These are phyloP conservation scores for Noctua janthina DNA, from an alignment of 2,888 invertebrate species.

Conservation along the genomic window DNA sequence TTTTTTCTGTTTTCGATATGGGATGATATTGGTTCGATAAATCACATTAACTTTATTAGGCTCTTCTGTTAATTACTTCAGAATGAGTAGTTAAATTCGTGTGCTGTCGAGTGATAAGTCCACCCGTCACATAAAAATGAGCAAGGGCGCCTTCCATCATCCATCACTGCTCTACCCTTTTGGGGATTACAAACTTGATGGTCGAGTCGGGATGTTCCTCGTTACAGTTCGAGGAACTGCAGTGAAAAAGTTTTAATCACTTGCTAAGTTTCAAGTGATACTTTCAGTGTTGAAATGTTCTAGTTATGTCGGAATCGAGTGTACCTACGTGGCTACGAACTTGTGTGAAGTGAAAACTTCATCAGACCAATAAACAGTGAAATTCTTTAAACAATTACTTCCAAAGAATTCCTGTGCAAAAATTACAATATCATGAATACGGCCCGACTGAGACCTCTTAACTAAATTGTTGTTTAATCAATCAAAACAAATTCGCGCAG, in stretches of 20 bases:
- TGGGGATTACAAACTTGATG: conserved; percentile 31
- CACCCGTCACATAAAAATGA: conserved; percentile 19
- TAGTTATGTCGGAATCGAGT: conserved; percentile 11
- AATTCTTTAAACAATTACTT: conserved; percentile 30
- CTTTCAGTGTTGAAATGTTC: conserved; percentile 16
- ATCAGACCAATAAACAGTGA: conserved; percentile 17
- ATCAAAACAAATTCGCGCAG: conserved; percentile 61
- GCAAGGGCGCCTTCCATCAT: not conserved
- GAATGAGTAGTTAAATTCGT: not conserved
- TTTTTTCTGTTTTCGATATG: not conserved
- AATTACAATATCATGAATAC: conserved; percentile 45
- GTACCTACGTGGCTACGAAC: conserved; percentile 2
- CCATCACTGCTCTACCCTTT: conserved; percentile 33
- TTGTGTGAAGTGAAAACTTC: conserved; percentile 21
- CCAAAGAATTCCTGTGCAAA: conserved; percentile 29
- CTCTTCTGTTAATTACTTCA: not conserved
- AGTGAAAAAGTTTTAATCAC: conserved; percentile 46
- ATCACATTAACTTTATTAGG: not conserved
- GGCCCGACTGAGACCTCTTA: conserved; percentile 34
- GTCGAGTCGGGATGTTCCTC: conserved; percentile 34
- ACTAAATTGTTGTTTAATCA: conserved; percentile 66
- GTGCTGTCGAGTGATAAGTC: conserved; percentile 22
- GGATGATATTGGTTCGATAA: not conserved
- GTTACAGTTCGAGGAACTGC: conserved; percentile 34
- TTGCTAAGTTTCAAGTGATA: conserved; percentile 39